Evolutionary conservation across 1,140 invertebrate species (phyloP).

Genomic region (Forficula auricularia): DNA sequence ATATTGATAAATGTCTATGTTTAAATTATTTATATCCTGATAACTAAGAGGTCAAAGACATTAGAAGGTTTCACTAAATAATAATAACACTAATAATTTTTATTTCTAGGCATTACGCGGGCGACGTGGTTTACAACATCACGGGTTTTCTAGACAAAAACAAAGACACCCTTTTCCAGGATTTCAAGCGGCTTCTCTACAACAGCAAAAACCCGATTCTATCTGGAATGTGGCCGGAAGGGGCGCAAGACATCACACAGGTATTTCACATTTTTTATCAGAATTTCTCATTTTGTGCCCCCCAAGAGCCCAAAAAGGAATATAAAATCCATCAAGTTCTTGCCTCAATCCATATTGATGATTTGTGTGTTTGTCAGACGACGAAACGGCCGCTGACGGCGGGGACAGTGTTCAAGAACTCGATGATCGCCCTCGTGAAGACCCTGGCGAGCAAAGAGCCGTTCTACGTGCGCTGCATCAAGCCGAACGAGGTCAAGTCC

Average conservation of each 20-base stretch:
- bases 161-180: constrained; percentile 86
- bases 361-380: constrained; percentile 39
- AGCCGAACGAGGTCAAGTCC: constrained; percentile 86
- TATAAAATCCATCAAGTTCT: not conserved
- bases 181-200: constrained; percentile 81
- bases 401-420: constrained; percentile 84
- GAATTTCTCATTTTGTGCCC: not conserved
- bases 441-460: constrained; percentile 83
- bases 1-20: constrained; percentile 1
- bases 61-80: too few relatives aligned
- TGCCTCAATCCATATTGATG: not conserved
- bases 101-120: constrained; percentile 72
- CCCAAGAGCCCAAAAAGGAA: not conserved
- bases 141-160: constrained; percentile 90
- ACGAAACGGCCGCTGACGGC: constrained; percentile 86
- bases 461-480: constrained; percentile 91
- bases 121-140: constrained; percentile 85
- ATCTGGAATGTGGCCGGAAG: constrained; percentile 89
- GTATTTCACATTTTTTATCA: constrained; percentile 32
- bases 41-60: too few relatives aligned
- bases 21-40: too few relatives aligned
- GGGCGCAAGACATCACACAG: constrained; percentile 71
- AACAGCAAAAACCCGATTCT: constrained; percentile 51
- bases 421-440: constrained; percentile 76
- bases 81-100: too few relatives aligned